Base-by-base conservation (phyloP, 2,113 vertebrate genomes). In the Engraulis encrasicolus region DNA sequence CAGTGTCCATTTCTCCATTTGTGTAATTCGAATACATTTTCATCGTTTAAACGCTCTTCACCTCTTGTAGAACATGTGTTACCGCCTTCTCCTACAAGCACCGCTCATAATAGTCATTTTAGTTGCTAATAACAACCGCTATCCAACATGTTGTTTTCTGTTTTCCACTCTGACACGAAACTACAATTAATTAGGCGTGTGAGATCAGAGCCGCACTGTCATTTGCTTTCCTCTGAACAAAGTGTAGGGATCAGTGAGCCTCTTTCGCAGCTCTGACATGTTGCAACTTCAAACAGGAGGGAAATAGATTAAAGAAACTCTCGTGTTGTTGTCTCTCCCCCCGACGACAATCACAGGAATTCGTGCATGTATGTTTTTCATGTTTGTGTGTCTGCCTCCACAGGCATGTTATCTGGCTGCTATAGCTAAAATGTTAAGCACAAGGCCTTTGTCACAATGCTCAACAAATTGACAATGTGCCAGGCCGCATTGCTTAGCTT, bases 281-380 rank as follows among this genome's bases (percentile, higher is more conserved):
- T 86, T 74, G 83, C 88, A 83, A 88, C 87, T 90, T 91, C 84
- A 92, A 91, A 92, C 82, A 15, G 80, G n/a, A 49, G 82, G 85
- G 82, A 90, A 87, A 82, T 45, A 89, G 90, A 86, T 90, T 89
- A 87, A 87, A 90, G 87, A 85, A 88, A 12, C 71, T 79, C 66
- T 79, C 81, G 31, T 91, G 89, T 92, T 92, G 87, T 81, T 91
- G 87, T 93, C 66, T 74, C 90, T n/a, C n/a, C n/a, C 91, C 90
- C 85, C 89, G 89, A 89, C 87, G 81, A 91, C 91, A 89, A 84
- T 92, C 86, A 89, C 82, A 85, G 74, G 9, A 87, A 4, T 85
- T 87, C 90, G 77, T 86, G 83, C 81, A 80, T 45, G 19, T 85
- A 81, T 45, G 79, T 83, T 80, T 83, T 80, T 3, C 1, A 6